Base-by-base conservation (phyloP, 2,113 vertebrate genomes). In the Cephalophus harveyi region DNA sequence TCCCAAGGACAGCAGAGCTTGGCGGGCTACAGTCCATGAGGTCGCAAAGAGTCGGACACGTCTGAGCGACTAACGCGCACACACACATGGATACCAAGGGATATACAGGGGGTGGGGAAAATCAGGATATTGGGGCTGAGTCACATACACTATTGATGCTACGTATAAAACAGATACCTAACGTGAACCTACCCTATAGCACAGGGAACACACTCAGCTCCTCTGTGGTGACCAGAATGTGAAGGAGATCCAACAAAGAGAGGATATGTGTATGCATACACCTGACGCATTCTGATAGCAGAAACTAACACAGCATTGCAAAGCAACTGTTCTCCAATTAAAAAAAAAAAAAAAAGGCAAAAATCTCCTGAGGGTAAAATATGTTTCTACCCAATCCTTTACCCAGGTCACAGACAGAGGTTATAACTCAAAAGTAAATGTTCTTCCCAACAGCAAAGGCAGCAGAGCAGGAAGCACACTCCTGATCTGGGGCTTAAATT, bases 51-150 rank as follows among this genome's bases (percentile, higher is more conserved):
- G 5, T 36, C 1, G n/a, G 64, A 19, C 64, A 36, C 2, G 0
- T 6, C n/a, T 71, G 64, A 71, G n/a, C 2, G 0, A 21, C n/a
- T 36, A 36, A 23, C 1, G 4, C n/a, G 4, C n/a, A 0, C 19
- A 36, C 33, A 67, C 4, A 36, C n/a, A 3, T 5, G 67, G 67
- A 71, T 36, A 36, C 19, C 19, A 12, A 36, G 67, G 67, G 19
- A 40, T 71, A 40, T 12, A 23, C 9, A 62, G 4, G 0, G n/a
- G 19, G 67, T 40, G n/a, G 10, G 36, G 62, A 33, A 33, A 19
- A n/a, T 67, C 15, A 4, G 33, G 67, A 71, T n/a, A 23, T 0
- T 6, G n/a, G n/a, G 67, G 19, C 67, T 74, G 67, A 74, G 23
- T 12, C n/a, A 40, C 16, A 74, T 6, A 23, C 19, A 23, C 67